These are phyloP conservation scores for Heliconius erato DNA, from an alignment of 2,888 invertebrate species.

Conservation along the genomic window DNA sequence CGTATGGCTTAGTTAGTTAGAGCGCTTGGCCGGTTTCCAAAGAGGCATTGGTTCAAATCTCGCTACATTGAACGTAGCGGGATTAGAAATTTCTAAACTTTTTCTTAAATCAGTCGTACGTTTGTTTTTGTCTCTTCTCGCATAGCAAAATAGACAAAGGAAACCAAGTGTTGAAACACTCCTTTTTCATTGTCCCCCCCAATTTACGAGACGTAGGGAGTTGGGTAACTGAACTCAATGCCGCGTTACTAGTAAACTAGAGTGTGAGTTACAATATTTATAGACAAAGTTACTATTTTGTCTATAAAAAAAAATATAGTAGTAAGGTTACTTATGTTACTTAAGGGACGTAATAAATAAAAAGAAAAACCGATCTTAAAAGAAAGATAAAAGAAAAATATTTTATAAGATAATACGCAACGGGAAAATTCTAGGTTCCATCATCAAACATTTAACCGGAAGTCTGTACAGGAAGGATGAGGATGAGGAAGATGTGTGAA, in stretches of 20 bases:
- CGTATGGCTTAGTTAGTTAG: no score
- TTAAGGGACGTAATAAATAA: background rate
- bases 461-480: background rate
- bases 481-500: background rate
- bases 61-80: no score
- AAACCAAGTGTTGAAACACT: background rate
- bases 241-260: no score
- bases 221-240: background rate
- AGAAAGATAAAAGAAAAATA: background rate
- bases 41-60: no score
- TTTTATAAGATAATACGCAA: background rate
- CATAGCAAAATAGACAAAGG: background rate
- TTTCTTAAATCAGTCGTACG: no score
- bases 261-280: no score
- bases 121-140: background rate
- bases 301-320: no score
- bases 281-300: no score
- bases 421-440: background rate
- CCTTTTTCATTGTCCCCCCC: background rate
- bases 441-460: constrained; percentile 11
- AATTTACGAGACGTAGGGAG: background rate
- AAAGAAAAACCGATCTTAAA: background rate
- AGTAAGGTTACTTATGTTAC: no score
- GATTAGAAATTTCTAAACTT: no score
- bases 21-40: no score